phyloP scores from a whole-genome alignment of 2,797 vertebrate species.

The Lerista edwardsae region DNA sequence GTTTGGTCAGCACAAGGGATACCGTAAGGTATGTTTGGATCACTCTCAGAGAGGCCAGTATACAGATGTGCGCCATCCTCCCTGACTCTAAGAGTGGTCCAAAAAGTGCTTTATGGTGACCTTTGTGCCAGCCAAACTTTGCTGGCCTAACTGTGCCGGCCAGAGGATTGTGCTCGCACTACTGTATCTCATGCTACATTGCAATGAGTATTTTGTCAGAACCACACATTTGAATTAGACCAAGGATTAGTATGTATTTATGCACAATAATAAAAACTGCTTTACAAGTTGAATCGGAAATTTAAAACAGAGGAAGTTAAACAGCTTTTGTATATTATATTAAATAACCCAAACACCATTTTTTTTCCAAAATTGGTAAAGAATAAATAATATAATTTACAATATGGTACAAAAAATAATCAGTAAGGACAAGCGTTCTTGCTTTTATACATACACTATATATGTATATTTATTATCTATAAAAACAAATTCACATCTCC shows the following conservation, averaged over 20 bases:
- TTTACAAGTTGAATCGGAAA: conserved; percentile 89
- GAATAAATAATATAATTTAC: conserved; percentile 99
- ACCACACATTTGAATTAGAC: conserved; percentile 61
- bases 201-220: conserved; percentile 27
- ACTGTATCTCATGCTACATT: too few relatives aligned
- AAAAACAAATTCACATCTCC: conserved; percentile 83
- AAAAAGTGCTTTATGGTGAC: too few relatives aligned
- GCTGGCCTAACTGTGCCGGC: too few relatives aligned
- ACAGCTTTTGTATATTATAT: conserved; percentile 87
- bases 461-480: conserved; percentile 82
- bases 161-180: too few relatives aligned
- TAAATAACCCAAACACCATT: conserved; percentile 90
- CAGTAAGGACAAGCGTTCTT: conserved; percentile 87
- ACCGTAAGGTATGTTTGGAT: too few relatives aligned
- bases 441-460: conserved; percentile 82
- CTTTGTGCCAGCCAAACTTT: too few relatives aligned
- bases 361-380: conserved; percentile 83
- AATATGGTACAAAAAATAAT: conserved; percentile 94
- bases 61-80: too few relatives aligned
- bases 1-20: too few relatives aligned
- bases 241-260: conserved; percentile 90
- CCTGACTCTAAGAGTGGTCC: too few relatives aligned
- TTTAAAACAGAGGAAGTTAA: conserved; percentile 82
- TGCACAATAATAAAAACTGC: conserved; percentile 90
- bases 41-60: too few relatives aligned